Evolutionary conservation across 1,140 invertebrate genomes (phyloP), one percentile per base, ranked within the genome.

Genomic region (Drosophila ananassae): DNA sequence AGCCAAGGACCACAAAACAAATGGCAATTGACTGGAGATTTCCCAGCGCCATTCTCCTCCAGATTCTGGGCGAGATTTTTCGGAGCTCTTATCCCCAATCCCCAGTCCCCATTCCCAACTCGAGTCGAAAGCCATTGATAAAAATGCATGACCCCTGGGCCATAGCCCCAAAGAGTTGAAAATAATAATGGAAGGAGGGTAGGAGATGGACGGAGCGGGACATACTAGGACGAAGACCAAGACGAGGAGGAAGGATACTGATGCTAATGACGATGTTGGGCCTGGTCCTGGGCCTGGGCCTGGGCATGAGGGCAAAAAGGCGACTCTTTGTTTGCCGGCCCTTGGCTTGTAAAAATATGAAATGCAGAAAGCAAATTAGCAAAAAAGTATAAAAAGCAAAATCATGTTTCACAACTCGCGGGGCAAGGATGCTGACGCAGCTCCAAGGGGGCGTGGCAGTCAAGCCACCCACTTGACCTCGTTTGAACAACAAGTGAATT

Each of bases 351-450:
- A 53, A 55, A 80, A 85, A 84, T 71, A 71, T 85, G 60, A 81
- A 85, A 87, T 75, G 81, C 79, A 87, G 74, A 75, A 67, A 75
- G 77, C 68, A 85, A 85, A 85, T 85, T 85, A 87, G 82, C 54
- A 80, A 85, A 68, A 80, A 83, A 74, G 74, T 63, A 85, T 87
- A 87, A 87, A 87, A 82, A 87, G 82, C 78, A 79, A 87, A 87
- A 87, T 87, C 82, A 87, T 87, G 82, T 87, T 87, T 82, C 82
- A 87, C 83, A 87, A 79, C 75, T 82, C 75, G 78, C 75, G 2
- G 13, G 51, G 47, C 30, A 8, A n/a, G 37, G 46, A 17, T 12
- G 32, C 10, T 10, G 28, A 30, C 34, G 32, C 24, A 37, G 34
- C 32, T 17, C 17, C 50, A 12, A 2, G 13, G 44, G 47, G 69